phyloP scores from a whole-genome alignment of 2,113 vertebrate species.

The Nematolebias whitei region DNA sequence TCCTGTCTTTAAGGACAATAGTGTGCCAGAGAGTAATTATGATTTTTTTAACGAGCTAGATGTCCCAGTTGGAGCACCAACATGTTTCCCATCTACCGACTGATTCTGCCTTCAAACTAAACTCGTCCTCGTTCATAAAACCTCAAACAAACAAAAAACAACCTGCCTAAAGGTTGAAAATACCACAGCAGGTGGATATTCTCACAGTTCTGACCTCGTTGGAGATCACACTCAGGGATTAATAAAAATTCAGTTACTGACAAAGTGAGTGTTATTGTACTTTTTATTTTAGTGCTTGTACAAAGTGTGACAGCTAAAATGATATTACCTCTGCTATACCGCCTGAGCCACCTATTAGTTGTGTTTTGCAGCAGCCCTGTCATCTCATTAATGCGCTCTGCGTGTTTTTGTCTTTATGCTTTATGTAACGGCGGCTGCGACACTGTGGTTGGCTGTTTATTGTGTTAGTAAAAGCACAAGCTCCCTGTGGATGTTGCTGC shows the following conservation, averaged over 20 bases:
- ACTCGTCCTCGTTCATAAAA: background rate
- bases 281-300: too few relatives aligned
- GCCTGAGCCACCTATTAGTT: too few relatives aligned
- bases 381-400: too few relatives aligned
- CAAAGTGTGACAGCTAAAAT: too few relatives aligned
- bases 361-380: too few relatives aligned
- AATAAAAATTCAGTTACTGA: background rate
- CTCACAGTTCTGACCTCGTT: too few relatives aligned
- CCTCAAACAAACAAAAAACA: background rate
- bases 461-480: slow-evolving; percentile 17
- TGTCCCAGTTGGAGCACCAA: background rate
- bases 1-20: background rate
- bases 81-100: background rate
- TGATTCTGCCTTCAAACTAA: background rate
- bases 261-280: background rate
- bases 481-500: slow-evolving; percentile 4
- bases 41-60: background rate
- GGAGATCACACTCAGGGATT: too few relatives aligned
- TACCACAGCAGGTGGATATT: too few relatives aligned
- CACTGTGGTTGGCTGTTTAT: slow-evolving; percentile 8
- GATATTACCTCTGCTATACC: too few relatives aligned
- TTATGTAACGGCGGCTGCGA: background rate
- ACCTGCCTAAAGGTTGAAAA: too few relatives aligned
- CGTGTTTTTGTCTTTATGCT: slow-evolving; percentile 11
- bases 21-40: background rate